A percentile compares a stretch with the other conserved stretches of the same genome.
These are phyloP conservation scores for Drosophila equinoxialis DNA, from an alignment of 1,140 invertebrate species.

Conservation along the genomic window DNA sequence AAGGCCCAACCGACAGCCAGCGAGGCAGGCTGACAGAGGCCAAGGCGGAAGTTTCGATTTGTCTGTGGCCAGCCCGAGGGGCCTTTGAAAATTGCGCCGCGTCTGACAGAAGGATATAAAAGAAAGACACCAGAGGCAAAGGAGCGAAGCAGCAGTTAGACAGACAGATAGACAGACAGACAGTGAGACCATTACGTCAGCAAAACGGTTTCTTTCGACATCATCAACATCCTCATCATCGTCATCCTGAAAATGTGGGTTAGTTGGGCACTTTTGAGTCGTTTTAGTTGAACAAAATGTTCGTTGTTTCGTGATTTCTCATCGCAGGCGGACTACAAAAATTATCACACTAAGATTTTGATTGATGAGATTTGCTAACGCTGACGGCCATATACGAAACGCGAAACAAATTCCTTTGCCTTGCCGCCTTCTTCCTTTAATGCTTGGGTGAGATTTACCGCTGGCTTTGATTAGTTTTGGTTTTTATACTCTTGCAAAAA, in stretches of 20 bases:
- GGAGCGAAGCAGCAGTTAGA: neutral
- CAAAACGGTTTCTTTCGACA: constrained; percentile 19
- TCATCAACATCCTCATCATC: constrained; percentile 20
- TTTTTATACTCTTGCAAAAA: too few relatives aligned
- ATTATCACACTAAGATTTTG: constrained; percentile 76
- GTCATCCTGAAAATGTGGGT: constrained; percentile 65
- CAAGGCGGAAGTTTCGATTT: constrained; percentile 79
- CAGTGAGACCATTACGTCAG: constrained; percentile 51
- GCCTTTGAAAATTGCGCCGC: constrained; percentile 63
- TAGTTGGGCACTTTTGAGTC: constrained; percentile 50
- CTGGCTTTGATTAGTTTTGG: constrained; percentile 69
- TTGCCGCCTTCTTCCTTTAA: neutral
- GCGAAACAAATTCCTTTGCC: neutral
- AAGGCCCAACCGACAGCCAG: constrained; percentile 33
- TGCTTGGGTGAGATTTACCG: constrained; percentile 53
- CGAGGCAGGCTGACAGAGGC: constrained; percentile 22
- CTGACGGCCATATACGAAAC: constrained; percentile 34
- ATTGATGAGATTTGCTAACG: constrained; percentile 70
- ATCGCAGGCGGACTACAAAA: constrained; percentile 62
- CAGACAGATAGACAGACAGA: neutral
- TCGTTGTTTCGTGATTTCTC: constrained; percentile 65
- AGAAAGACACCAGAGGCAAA: constrained; percentile 27
- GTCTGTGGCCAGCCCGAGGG: constrained; percentile 57
- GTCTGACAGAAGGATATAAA: constrained; percentile 44
- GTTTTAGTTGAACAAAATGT: constrained; percentile 63